Base-by-base conservation (phyloP, 2,888 invertebrate genomes). In the Myathropa florea region DNA sequence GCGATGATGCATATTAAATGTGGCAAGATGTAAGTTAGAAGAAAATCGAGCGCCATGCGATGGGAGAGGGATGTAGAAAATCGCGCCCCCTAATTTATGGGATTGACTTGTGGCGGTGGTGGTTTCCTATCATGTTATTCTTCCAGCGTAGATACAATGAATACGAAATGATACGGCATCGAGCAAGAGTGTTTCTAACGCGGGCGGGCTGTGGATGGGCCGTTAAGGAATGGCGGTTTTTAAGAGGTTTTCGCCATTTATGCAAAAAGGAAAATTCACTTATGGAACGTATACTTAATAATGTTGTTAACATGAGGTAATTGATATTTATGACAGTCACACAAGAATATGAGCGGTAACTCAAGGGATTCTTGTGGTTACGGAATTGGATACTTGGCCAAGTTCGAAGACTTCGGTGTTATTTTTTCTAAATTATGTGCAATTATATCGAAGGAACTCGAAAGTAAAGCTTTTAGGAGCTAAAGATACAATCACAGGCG, bases 1-100 rank as follows among this genome's bases (percentile, higher is more conserved):
- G 86, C 83, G 86, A 83, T 79, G 83, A 86, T 86, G 86, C 86
- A 86, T 86, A 83, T 83, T 86, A 86, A 60, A 86, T 86, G 78
- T 82, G 71, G 75, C 78, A 79, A 46, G 65, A 63, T 75, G 78
- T 78, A 70, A 77, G 39, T 60, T 68, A 61, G 75, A 86, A 67
- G 83, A 78, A 85, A 82, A 78, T 26, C 68, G 65, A 71, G 75
- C 30, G 10, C 33, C 30, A 3, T 53, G 26, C 59, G 39, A 30
- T 64, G 61, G 39, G 26, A 4, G 28, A 61, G 67, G 67, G 78
- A 75, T 79, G 78, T 71, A 57, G 77, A 79, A 83, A 83, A 76
- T 86, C 75, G 78, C 86, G 83, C 86, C 57, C 46, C 86, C 86
- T 86, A 83, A 86, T 86, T 86, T 86, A 86, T 86, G 86, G 83